These are phyloP conservation scores for Agrypnus murinus DNA, from an alignment of 2,888 invertebrate genomes.

Conservation along the genomic window DNA sequence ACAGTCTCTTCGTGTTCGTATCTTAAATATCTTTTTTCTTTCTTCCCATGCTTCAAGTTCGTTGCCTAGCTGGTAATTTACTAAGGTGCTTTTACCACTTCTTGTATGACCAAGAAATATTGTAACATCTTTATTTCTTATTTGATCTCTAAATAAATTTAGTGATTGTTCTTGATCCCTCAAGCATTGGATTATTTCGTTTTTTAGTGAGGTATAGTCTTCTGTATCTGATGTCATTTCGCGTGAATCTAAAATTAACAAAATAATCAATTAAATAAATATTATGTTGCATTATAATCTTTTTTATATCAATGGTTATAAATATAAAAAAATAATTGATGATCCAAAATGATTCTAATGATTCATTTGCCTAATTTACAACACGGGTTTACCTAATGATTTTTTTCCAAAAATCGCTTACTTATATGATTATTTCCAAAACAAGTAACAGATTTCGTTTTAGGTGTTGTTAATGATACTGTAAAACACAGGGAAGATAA, in stretches of 20 bases:
- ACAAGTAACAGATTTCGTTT: too few species aligned
- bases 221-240: conserved; percentile 6
- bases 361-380: too few species aligned
- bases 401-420: too few species aligned
- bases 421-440: too few species aligned
- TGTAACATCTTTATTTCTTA: conserved; percentile 8
- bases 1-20: background rate
- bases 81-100: conserved; percentile 31
- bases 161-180: background rate
- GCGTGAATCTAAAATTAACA: background rate
- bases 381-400: too few species aligned
- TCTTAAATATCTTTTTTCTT: conserved; percentile 22
- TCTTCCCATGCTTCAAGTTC: background rate
- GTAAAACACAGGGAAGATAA: too few species aligned
- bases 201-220: background rate
- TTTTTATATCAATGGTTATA: too few species aligned
- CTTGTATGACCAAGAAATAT: conserved; percentile 28
- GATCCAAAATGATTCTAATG: too few species aligned
- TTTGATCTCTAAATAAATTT: background rate
- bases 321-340: too few species aligned
- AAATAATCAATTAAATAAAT: too few species aligned
- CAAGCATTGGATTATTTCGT: conserved; percentile 25
- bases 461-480: too few species aligned
- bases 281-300: too few species aligned
- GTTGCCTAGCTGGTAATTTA: background rate